Conservation (phyloP, 2,888 invertebrate species). For the Clitarchus hookeri region DNA sequence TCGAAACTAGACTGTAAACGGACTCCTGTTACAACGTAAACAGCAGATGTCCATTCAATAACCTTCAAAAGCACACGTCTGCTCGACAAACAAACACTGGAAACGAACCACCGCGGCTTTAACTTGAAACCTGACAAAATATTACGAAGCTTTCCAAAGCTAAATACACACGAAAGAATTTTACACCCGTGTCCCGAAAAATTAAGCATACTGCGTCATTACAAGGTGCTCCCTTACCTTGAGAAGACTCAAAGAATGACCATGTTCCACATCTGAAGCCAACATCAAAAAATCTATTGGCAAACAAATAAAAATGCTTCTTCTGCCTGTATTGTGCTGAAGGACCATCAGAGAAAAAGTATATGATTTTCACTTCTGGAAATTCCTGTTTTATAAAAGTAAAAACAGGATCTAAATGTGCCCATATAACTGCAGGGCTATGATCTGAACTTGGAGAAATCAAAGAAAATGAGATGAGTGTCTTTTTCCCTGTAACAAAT, state of each 20-base stretch:
- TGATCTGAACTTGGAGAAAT: constrained; percentile 21
- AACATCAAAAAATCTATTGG: not conserved
- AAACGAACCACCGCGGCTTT: too few species aligned
- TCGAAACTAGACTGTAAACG: too few species aligned
- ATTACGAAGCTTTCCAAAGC: too few species aligned
- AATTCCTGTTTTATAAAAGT: not conserved
- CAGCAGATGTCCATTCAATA: too few species aligned
- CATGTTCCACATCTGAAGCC: constrained; percentile 27
- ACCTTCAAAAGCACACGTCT: too few species aligned
- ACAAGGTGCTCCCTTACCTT: constrained; percentile 33
- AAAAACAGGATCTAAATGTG: too few species aligned
- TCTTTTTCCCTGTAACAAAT: not conserved
- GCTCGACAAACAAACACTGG: too few species aligned
- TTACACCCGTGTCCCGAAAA: too few species aligned
- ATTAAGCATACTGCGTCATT: too few species aligned
- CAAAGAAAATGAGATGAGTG: constrained; percentile 21
- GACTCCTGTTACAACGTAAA: too few species aligned
- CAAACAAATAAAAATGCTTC: constrained; percentile 27
- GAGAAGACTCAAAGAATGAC: constrained; percentile 29
- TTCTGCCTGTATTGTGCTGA: constrained; percentile 29
- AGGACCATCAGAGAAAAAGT: constrained; percentile 31
- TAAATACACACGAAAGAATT: too few species aligned
- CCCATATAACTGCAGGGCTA: constrained; percentile 25
- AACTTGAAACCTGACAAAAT: too few species aligned
- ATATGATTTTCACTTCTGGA: constrained; percentile 17